These are phyloP conservation scores for Colletes gigas DNA, from an alignment of 1,140 invertebrate genomes.

Conservation along the genomic window DNA sequence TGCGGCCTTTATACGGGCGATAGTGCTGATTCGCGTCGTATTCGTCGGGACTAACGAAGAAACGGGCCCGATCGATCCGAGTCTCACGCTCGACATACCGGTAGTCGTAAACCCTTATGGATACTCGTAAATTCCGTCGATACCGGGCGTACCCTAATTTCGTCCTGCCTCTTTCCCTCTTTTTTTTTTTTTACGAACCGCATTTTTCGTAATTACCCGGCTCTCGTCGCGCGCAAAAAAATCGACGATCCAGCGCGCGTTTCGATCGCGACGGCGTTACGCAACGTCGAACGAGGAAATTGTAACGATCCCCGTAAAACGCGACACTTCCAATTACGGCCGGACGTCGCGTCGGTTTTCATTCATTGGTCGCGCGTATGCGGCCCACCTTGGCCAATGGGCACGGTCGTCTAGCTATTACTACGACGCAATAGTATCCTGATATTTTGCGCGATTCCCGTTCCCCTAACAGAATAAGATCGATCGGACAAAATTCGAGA, in stretches of 20 bases:
- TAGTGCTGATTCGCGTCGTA: neutral
- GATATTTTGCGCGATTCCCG: too few relatives aligned
- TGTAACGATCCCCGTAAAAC: constrained; percentile 26
- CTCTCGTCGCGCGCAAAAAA: neutral
- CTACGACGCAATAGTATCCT: neutral
- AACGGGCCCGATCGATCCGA: constrained; percentile 9
- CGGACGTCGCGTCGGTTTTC: neutral
- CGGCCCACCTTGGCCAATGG: neutral
- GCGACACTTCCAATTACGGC: constrained; percentile 39
- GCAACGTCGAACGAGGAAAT: constrained; percentile 31
- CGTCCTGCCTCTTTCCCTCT: neutral
- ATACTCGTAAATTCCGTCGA: constrained; percentile 40
- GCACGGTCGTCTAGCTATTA: neutral
- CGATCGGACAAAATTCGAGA: too few relatives aligned
- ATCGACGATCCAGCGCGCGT: neutral
- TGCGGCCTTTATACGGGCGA: neutral
- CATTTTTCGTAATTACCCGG: neutral
- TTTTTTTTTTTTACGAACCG: neutral
- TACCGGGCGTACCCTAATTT: neutral
- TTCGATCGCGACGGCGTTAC: constrained; percentile 19
- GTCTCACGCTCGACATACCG: constrained; percentile 7
- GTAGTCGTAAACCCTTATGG: constrained; percentile 34
- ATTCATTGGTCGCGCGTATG: constrained; percentile 10
- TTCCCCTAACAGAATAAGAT: too few relatives aligned
- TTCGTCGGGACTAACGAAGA: constrained; percentile 7